Evolutionary conservation across 2,888 invertebrate species (phyloP), one percentile per base, ranked within the genome.

Genomic region (Pammene fasciana): DNA sequence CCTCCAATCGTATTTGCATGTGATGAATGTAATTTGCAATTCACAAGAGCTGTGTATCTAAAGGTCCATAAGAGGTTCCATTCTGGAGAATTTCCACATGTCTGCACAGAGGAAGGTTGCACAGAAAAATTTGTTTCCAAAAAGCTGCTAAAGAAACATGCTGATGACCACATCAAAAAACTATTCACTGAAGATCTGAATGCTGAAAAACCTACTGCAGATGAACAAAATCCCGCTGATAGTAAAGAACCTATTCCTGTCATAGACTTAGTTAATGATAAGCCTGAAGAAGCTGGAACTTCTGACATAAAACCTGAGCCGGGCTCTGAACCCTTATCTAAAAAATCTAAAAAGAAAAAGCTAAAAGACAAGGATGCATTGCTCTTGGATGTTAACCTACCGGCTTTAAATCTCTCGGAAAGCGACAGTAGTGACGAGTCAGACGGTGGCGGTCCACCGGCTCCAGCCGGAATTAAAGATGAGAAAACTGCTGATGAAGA

Each of bases 21-120:
- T 88, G 97, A 97, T 75, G 95, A 96, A 80, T 97, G 97, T 82
- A 95, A 94, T 80, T 90, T 95, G 50, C 95, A 94, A 72, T 97
- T 97, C 80, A 94, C 95, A 5, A 94, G 92, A 78, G 97, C 97
- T 8, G 96, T 97, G 52, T 95, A 95, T 54, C 89, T 97, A 61
- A 97, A 96, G 86, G 97, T 97, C 9, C 97, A 97, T 84, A 96
- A 96, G 86, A 93, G 97, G 72, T 88, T 97, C 75, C 97, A 98
- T 82, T 87, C 93, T 1, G 94, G 94, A 46, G 96, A 96, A 75
- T 93, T 86, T 73, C 96, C 97, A 0, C 96, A 97, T 85, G 83
- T 90, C 10, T 97, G 97, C 80, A 92, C 90, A 26, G 95, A 96
- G 81, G 94, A 94, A 77, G 90, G 89, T 46, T 98, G 97, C 81